phyloP scores from a whole-genome alignment of 1,140 invertebrate species.

The Drosophila pachea region DNA sequence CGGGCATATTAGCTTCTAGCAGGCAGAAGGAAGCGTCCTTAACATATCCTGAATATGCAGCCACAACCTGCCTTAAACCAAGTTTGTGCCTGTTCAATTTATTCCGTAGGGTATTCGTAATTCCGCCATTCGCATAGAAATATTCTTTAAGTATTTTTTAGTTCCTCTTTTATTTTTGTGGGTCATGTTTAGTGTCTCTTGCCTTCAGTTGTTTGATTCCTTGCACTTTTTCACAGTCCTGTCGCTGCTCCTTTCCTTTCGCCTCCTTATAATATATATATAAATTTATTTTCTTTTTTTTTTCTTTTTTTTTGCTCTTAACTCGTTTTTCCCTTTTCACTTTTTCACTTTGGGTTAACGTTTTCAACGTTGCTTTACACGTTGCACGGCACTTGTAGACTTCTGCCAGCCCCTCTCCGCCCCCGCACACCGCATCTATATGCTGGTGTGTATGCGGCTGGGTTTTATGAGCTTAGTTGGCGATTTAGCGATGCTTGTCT shows the following conservation, averaged over 20 bases:
- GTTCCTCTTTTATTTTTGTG: constrained; percentile 40
- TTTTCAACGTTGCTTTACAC: constrained; percentile 69
- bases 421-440: not conserved
- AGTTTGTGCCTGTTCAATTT: too few species aligned
- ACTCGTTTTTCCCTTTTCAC: constrained; percentile 32
- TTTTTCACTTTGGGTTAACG: constrained; percentile 50
- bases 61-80: too few species aligned
- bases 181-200: constrained; percentile 44
- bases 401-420: not conserved
- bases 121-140: not conserved
- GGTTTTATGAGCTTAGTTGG: constrained; percentile 75
- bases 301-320: constrained; percentile 13
- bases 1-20: not conserved
- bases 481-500: constrained; percentile 75
- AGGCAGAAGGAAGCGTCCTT: too few species aligned
- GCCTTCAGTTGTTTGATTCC: constrained; percentile 68
- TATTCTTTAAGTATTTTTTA: constrained; percentile 9
- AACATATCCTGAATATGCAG: too few species aligned
- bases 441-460: constrained; percentile 37
- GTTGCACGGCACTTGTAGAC: constrained; percentile 52
- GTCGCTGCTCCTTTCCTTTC: constrained; percentile 2
- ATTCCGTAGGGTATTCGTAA: not conserved
- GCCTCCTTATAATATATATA: not conserved
- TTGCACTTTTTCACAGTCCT: constrained; percentile 70
- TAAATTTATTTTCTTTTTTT: constrained; percentile 2